Percentiles rank a stretch among this genome's conserved stretches.
Evolutionary conservation across 30 jellyfish, hydroid and myxozoan species (phyloP).

Genomic region (Phacellophora camtschatica): DNA sequence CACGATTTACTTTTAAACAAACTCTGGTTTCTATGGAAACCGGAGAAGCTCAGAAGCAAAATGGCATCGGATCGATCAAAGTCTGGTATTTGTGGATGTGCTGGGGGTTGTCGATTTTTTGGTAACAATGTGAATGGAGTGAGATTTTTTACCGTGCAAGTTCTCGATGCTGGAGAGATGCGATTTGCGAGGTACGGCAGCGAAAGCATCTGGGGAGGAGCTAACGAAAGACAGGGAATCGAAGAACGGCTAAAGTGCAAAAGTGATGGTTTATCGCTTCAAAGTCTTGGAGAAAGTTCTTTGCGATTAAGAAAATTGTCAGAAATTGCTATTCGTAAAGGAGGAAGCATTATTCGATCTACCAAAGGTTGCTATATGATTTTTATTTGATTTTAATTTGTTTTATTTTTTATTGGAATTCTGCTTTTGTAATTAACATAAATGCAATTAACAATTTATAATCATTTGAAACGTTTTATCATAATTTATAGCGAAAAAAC

Average conservation of each 20-base stretch:
- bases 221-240: constrained; percentile 68
- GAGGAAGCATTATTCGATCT: neutral
- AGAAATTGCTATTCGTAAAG: constrained; percentile 31
- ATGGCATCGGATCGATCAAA: constrained; percentile 82
- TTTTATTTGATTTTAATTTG: neutral
- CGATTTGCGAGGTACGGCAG: constrained; percentile 87
- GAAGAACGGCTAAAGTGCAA: constrained; percentile 54
- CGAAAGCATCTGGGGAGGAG: constrained; percentile 97
- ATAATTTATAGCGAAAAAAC: too few species aligned
- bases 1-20: constrained; percentile 75
- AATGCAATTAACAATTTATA: too few species aligned
- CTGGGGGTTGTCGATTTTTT: constrained; percentile 93
- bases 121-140: constrained; percentile 95
- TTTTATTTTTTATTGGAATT: neutral
- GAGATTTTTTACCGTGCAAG: constrained; percentile 81
- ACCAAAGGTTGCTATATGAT: neutral
- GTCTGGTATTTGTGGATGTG: constrained; percentile 88
- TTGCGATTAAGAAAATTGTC: constrained; percentile 21
- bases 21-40: constrained; percentile 93
- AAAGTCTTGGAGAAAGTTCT: constrained; percentile 57
- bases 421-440: too few species aligned
- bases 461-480: too few species aligned
- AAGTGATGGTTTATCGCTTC: constrained; percentile 40
- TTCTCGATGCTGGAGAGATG: constrained; percentile 79
- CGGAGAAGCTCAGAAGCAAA: constrained; percentile 48